Evolutionary conservation across 2,113 vertebrate species (phyloP).

Genomic region (Corydoras sp.): DNA sequence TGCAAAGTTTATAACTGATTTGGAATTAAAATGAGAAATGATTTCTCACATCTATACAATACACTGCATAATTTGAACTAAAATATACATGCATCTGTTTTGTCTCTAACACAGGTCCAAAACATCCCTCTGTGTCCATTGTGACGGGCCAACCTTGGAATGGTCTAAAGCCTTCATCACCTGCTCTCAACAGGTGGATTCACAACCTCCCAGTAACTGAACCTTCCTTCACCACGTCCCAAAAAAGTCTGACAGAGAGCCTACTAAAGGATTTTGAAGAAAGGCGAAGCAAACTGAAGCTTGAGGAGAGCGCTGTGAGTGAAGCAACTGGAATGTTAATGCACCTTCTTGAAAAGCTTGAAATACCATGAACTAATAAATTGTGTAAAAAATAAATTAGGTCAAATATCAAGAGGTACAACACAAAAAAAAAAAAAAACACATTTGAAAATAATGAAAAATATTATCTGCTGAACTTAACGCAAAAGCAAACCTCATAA

Average conservation of each 20-base stretch:
- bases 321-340: not conserved
- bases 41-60: too few relatives aligned
- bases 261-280: conserved; percentile 61
- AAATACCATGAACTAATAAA: not conserved
- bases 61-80: too few relatives aligned
- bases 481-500: too few relatives aligned
- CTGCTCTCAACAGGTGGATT: not conserved
- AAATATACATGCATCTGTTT: conserved; percentile 9
- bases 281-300: conserved; percentile 43
- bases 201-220: not conserved
- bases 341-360: not conserved
- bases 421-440: too few relatives aligned
- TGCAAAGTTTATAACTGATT: conserved; percentile 49
- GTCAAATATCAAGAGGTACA: not conserved
- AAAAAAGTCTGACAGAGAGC: conserved; percentile 56
- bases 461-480: too few relatives aligned
- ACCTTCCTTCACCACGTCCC: not conserved
- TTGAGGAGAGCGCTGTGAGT: conserved; percentile 62
- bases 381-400: too few relatives aligned
- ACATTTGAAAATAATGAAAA: too few relatives aligned
- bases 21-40: too few relatives aligned
- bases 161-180: conserved; percentile 13
- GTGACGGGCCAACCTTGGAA: conserved; percentile 56
- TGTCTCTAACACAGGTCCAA: conserved; percentile 27
- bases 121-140: conserved; percentile 44